Evolutionary conservation across 2,888 invertebrate species (phyloP).

Genomic region (Torymus texanus): DNA sequence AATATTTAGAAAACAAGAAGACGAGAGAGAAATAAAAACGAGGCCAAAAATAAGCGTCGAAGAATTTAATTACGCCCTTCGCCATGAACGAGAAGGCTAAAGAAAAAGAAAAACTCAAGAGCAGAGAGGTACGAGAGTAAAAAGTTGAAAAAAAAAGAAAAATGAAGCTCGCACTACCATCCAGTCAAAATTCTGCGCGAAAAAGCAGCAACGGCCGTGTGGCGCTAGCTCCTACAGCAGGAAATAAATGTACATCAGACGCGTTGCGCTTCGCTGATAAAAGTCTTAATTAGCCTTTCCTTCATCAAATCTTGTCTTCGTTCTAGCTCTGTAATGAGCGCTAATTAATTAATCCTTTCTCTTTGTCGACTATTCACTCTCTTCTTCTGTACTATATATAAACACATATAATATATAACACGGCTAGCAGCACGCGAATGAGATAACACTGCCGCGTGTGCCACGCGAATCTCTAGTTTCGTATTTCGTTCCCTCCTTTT

Average conservation of each 20-base stretch:
- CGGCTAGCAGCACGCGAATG: background rate
- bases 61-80: slow-evolving; percentile 30
- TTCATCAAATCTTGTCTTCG: slow-evolving; percentile 54
- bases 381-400: slow-evolving; percentile 22
- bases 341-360: slow-evolving; percentile 48
- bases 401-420: slow-evolving; percentile 1
- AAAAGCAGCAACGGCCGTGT: background rate
- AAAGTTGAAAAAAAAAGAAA: background rate
- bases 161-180: background rate
- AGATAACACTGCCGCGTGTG: background rate
- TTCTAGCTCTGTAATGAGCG: slow-evolving; percentile 45
- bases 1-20: background rate
- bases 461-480: slow-evolving; percentile 29
- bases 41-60: background rate
- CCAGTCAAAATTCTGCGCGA: slow-evolving; percentile 1
- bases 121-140: background rate
- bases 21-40: background rate
- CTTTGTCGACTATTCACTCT: slow-evolving; percentile 18
- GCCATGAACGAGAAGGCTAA: background rate
- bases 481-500: slow-evolving; percentile 27
- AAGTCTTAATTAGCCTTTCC: slow-evolving; percentile 52
- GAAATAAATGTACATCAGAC: slow-evolving; percentile 33
- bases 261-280: slow-evolving; percentile 47
- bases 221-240: background rate
- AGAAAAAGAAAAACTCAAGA: background rate